A percentile compares a stretch with the other conserved stretches of the same genome.
These are phyloP conservation scores for Paedocypris sp. DNA, from an alignment of 2,113 vertebrate genomes.

Conservation along the genomic window DNA sequence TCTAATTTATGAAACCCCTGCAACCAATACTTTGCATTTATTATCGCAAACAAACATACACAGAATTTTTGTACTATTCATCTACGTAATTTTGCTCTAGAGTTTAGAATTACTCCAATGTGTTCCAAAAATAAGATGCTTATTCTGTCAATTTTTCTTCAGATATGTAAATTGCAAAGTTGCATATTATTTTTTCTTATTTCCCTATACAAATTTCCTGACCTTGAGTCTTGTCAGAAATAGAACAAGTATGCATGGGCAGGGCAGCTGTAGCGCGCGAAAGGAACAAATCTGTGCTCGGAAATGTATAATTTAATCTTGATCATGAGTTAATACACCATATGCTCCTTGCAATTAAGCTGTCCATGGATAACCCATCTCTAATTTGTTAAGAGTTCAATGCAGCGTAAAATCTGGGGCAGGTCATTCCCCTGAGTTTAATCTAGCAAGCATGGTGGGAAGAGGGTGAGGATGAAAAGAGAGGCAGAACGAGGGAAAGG, in stretches of 20 bases:
- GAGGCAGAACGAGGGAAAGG: background rate
- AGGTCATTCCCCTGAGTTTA: conserved; percentile 60
- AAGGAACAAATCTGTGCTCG: conserved; percentile 30
- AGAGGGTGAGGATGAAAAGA: background rate
- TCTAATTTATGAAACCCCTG: too few relatives aligned
- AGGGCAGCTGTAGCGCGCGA: conserved; percentile 19
- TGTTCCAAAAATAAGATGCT: too few relatives aligned
- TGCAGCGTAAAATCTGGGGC: conserved; percentile 62
- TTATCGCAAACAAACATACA: too few relatives aligned
- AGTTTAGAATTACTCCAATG: too few relatives aligned
- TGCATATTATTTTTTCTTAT: conserved; percentile 21
- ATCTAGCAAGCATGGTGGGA: conserved; percentile 38
- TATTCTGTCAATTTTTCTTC: too few relatives aligned
- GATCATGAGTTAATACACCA: conserved; percentile 61
- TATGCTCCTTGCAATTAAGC: conserved; percentile 62
- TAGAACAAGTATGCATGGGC: background rate
- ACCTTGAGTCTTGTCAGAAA: conserved; percentile 15
- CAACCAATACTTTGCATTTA: too few relatives aligned
- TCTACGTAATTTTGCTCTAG: too few relatives aligned
- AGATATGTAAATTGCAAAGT: background rate
- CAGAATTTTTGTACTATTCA: too few relatives aligned
- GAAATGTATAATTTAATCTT: conserved; percentile 59
- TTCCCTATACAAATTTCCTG: background rate
- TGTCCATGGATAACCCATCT: conserved; percentile 57
- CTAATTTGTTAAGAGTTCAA: conserved; percentile 66